Evolutionary conservation across 2,888 invertebrate genomes (phyloP), one percentile per base, ranked within the genome.

Genomic region (Caenorhabditis plicata): DNA sequence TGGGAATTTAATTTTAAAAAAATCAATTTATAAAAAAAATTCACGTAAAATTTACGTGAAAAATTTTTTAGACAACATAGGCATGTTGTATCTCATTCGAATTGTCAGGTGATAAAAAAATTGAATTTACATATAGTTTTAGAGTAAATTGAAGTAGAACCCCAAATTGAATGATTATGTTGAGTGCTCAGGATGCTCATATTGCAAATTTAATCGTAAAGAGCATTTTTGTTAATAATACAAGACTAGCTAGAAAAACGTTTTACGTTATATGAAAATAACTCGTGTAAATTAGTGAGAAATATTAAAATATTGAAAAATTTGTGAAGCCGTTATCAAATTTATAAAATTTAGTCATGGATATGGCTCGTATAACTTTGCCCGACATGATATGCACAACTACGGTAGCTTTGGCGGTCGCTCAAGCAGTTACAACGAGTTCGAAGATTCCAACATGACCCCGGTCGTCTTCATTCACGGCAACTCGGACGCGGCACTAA

Each of bases 401-500:
- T 38, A 44, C 17, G 71, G 71, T 33, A 64, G 64, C 45, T 71
- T 63, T 35, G 71, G 71, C 9, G 71, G 71, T 38, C 39, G 47
- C 40, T 22, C 46, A 17, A 29, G 23, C 15, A n/a, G 40, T 25
- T 52, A 41, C 51, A 56, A 50, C 43, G 42, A 26, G n/a, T n/a
- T n/a, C n/a, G n/a, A n/a, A n/a, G 47, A 51, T 45, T 31, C 58
- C 8, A 22, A 40, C 19, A 52, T 53, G 45, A 44, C 46, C 36
- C 68, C 65, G n/a, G 58, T 71, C 13, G 48, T 71, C 43, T 66
- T 70, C 53, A 57, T 68, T 42, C 72, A 72, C 32, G 72, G 72
- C 4, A 72, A 72, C 35, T 63, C 66, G 11, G 72, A 72, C 39
- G 66, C 68, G 27, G 71, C 71, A 8, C 64, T 72, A 22, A 47